These are phyloP conservation scores for Cataglyphis livida DNA, from an alignment of 2,888 invertebrate species.

Conservation along the genomic window DNA sequence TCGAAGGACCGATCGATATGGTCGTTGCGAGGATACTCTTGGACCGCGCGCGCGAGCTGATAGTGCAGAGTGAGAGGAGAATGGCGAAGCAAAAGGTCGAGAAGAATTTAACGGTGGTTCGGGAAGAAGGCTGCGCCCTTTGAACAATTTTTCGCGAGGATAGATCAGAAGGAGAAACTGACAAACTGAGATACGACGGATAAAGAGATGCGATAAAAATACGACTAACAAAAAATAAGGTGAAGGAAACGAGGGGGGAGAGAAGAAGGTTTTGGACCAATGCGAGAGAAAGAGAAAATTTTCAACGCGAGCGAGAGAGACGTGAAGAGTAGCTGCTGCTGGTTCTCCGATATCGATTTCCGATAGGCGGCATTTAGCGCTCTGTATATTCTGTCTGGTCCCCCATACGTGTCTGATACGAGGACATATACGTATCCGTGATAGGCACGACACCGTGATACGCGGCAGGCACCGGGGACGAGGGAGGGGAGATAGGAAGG, in stretches of 20 bases:
- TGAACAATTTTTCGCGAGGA: constrained; percentile 56
- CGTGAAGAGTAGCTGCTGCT: constrained; percentile 80
- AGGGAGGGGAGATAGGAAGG: constrained; percentile 12
- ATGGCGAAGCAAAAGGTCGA: constrained; percentile 7
- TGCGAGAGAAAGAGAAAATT: constrained; percentile 26
- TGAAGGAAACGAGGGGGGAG: background rate
- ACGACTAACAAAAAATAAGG: constrained; percentile 52
- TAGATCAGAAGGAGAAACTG: constrained; percentile 29
- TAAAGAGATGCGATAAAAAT: constrained; percentile 53
- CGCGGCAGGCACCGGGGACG: constrained; percentile 42
- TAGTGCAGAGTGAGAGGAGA: background rate
- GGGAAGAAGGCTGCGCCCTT: constrained; percentile 49
- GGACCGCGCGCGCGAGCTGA: constrained; percentile 6
- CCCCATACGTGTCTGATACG: constrained; percentile 80
- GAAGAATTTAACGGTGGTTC: constrained; percentile 58
- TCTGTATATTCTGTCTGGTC: constrained; percentile 83
- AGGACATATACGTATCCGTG: constrained; percentile 71
- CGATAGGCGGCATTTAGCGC: constrained; percentile 84
- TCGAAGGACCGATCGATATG: constrained; percentile 68
- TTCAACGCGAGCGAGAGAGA: constrained; percentile 57
- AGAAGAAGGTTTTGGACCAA: background rate
- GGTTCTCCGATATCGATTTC: constrained; percentile 84
- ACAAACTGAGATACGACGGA: constrained; percentile 27
- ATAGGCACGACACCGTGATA: constrained; percentile 69
- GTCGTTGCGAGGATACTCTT: constrained; percentile 51